Conservation (phyloP, 2,113 vertebrate species). For the Ahaetulla prasina region DNA sequence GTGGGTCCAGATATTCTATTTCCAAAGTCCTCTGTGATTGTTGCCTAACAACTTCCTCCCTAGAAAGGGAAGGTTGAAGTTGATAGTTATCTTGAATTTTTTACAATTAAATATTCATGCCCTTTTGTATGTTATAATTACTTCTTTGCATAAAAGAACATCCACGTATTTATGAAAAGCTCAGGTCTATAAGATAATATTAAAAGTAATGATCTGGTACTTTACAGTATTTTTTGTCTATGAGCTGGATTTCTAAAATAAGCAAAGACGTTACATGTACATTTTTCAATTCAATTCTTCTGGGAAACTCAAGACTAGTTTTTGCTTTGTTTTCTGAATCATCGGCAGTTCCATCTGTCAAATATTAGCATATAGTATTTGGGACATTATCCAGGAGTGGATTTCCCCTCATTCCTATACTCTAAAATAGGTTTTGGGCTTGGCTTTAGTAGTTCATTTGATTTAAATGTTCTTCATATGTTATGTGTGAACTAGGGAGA, state of each 20-base stretch:
- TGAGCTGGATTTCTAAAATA: neutral
- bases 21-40: neutral
- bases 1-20: neutral
- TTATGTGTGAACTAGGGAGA: neutral
- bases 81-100: neutral
- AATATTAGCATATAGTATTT: slow-evolving; percentile 3
- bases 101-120: neutral
- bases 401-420: slow-evolving; percentile 6
- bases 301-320: neutral
- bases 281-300: neutral
- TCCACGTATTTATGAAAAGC: neutral
- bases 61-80: neutral
- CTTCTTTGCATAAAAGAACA: neutral
- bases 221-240: neutral
- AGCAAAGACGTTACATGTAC: neutral
- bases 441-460: neutral
- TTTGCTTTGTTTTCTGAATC: slow-evolving; percentile 8
- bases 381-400: slow-evolving; percentile 6
- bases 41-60: neutral
- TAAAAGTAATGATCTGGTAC: neutral
- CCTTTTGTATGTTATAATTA: neutral
- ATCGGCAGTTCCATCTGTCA: slow-evolving; percentile 23
- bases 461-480: neutral
- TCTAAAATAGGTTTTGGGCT: neutral
- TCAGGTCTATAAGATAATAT: neutral